phyloP scores from a whole-genome alignment of 2,113 vertebrate species.

The Pycnonotus jocosus region DNA sequence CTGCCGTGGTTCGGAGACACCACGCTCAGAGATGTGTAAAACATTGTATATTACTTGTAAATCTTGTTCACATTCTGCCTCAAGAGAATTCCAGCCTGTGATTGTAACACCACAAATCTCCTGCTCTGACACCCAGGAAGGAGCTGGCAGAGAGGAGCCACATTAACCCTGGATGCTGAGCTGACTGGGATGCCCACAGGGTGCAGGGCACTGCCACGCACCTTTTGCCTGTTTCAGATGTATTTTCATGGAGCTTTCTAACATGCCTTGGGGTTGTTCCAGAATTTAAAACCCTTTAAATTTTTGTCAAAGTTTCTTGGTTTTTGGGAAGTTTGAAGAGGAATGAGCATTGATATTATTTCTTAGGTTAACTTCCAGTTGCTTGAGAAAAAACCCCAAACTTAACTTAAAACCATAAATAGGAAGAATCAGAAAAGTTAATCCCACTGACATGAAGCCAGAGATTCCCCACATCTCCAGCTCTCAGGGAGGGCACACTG shows the following conservation, averaged over 20 bases:
- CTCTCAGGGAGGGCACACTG: neutral
- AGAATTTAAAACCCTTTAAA: neutral
- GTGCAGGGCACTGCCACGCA: neutral
- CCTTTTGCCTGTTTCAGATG: neutral
- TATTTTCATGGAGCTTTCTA: neutral
- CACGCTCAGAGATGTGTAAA: neutral
- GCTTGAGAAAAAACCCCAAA: neutral
- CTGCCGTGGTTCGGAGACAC: accelerated
- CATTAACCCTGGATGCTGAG: neutral
- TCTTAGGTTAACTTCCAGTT: neutral
- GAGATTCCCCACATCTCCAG: neutral
- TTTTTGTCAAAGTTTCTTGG: neutral
- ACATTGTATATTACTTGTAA: neutral
- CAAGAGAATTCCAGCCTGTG: neutral
- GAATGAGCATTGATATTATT: neutral
- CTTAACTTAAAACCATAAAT: neutral
- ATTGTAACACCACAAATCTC: neutral
- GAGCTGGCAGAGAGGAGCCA: neutral
- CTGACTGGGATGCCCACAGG: neutral
- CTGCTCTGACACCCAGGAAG: neutral
- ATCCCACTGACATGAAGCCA: neutral
- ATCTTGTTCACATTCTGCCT: neutral
- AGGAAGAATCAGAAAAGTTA: neutral
- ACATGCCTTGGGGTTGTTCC: neutral
- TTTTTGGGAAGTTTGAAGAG: neutral